Evolutionary conservation across 2,113 vertebrate species (phyloP).

Genomic region (Oryzias melastigma): DNA sequence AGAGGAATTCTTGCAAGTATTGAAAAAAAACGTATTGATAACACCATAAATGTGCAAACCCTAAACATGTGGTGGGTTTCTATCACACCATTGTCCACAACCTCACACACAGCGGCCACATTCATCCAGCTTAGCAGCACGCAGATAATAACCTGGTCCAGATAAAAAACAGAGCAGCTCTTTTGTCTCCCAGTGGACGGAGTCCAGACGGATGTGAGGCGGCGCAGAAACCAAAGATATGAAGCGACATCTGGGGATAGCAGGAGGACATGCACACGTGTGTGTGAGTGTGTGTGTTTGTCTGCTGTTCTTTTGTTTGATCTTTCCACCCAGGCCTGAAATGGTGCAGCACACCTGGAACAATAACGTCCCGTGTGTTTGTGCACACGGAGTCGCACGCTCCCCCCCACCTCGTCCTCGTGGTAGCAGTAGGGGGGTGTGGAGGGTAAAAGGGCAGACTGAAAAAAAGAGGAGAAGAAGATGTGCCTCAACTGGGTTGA

Average conservation of each 20-base stretch:
- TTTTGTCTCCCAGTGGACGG: conserved; percentile 57
- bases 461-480: conserved; percentile 35
- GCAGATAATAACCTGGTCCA: conserved; percentile 60
- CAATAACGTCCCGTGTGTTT: conserved; percentile 50
- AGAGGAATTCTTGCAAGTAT: not conserved
- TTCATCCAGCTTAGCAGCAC: conserved; percentile 67
- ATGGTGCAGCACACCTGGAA: conserved; percentile 55
- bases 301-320: conserved; percentile 65
- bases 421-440: conserved; percentile 34
- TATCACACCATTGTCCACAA: not conserved
- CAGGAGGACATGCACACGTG: conserved; percentile 30
- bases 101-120: conserved; percentile 36
- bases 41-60: conserved; percentile 10
- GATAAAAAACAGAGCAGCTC: conserved; percentile 61
- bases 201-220: conserved; percentile 62
- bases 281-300: conserved; percentile 11
- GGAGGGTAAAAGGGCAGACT: conserved; percentile 60
- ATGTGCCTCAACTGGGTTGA: conserved; percentile 52
- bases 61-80: conserved; percentile 11
- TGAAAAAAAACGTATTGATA: not conserved
- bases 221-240: conserved; percentile 56
- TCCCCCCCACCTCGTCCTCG: not conserved
- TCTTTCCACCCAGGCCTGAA: conserved; percentile 55
- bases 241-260: conserved; percentile 56
- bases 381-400: not conserved